A percentile compares a stretch with the other conserved stretches of the same genome.
These are phyloP conservation scores for Sceloporus tristichus DNA, from an alignment of 2,113 vertebrate species.

Conservation along the genomic window DNA sequence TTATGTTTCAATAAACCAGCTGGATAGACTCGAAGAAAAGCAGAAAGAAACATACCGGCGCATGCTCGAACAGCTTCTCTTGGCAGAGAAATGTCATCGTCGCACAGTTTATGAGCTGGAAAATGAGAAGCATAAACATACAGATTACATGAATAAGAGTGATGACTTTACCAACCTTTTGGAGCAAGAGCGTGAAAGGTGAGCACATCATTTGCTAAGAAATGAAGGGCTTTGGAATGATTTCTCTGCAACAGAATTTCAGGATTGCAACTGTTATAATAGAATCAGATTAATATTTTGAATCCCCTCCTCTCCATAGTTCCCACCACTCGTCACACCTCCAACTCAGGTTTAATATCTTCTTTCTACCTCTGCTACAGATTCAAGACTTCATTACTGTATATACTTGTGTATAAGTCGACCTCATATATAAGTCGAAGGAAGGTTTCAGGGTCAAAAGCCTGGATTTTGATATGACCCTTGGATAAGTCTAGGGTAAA, in stretches of 20 bases:
- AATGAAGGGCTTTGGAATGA: not conserved
- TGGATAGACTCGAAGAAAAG: conserved; percentile 94
- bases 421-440: no score
- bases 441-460: no score
- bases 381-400: not conserved
- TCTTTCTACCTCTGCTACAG: not conserved
- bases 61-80: conserved; percentile 96
- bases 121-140: conserved; percentile 91
- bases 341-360: not conserved
- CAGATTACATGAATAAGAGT: conserved; percentile 97
- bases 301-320: not conserved
- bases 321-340: not conserved
- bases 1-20: conserved; percentile 75
- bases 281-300: not conserved
- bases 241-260: not conserved
- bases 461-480: no score
- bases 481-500: no score
- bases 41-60: conserved; percentile 95
- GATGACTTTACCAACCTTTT: conserved; percentile 98
- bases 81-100: conserved; percentile 95
- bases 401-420: no score
- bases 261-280: not conserved
- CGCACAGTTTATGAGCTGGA: conserved; percentile 93
- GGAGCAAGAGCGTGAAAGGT: conserved; percentile 98
- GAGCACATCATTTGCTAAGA: conserved; percentile 50